phyloP scores from a whole-genome alignment of 2,113 vertebrate species.

The Columbina picui region DNA sequence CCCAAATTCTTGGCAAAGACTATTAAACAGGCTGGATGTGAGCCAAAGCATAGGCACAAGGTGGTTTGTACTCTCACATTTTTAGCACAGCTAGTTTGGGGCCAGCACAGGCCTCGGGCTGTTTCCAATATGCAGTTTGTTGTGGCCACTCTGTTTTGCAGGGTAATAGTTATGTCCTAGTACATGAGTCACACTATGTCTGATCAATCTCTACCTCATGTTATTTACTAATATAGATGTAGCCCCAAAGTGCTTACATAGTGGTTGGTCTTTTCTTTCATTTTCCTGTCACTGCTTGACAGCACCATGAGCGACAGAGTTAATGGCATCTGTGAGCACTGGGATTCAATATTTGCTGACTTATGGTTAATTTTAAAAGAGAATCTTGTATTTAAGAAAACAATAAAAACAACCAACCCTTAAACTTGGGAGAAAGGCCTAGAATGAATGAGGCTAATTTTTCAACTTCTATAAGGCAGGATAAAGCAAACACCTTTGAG shows the following conservation, averaged over 20 bases:
- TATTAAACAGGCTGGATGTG: background rate
- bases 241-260: background rate
- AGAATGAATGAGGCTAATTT: background rate
- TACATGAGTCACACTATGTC: background rate
- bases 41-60: background rate
- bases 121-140: background rate
- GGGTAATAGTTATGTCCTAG: background rate
- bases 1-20: background rate
- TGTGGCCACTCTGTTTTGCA: background rate
- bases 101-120: accelerated
- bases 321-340: background rate
- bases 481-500: background rate
- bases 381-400: background rate
- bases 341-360: background rate
- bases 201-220: background rate
- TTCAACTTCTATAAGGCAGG: background rate
- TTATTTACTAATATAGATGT: background rate
- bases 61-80: background rate
- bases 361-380: background rate
- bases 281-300: background rate
- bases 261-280: background rate
- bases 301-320: background rate
- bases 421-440: background rate
- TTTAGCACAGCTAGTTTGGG: background rate
- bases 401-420: background rate